Base-by-base conservation (phyloP, 2,113 vertebrate genomes). In the Brevimyrus niger region DNA sequence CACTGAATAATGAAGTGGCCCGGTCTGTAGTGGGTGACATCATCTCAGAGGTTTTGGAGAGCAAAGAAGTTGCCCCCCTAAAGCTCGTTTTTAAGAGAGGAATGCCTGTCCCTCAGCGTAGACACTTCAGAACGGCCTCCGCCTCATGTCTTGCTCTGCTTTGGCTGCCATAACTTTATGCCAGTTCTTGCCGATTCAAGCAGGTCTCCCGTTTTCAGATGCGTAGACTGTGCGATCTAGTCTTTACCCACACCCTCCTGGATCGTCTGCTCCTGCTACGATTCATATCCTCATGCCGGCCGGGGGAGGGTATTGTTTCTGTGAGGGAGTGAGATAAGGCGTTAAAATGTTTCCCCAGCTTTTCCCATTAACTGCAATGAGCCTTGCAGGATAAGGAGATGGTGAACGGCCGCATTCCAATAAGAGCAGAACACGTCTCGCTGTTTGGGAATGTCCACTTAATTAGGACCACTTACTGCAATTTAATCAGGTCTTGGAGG, bases 201-300 rank as follows among this genome's bases (percentile, higher is more conserved):
- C 86, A 91, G 91, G 92, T 92, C 91, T 92, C 92, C 91, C 90
- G 92, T 93, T 92, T 92, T 92, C 89, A 55, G 19, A 90, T 90
- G 89, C 91, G 2, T 89, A 90, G 58, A 65, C 58, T 27, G 58
- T 65, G n/a, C 73, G 6, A 42, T 47, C 44, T 23, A 4, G 42
- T n/a, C 82, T 46, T 11, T 46, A 21, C 7, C 80, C 6, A 0
- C 80, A 42, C 35, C 76, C 76, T 27, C 35, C 76, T 9, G 35
- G 35, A 17, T 38, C 19, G 8, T 47, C 82, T 23, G 7, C 38
- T 47, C 82, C 17, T 21, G 19, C 44, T 47, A 21, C 38, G 2
- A 9, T 46, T 23, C 38, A 8, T 46, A 15, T 23, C 80, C 80
- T n/a, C 17, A 4, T n/a, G 82, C 38, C 11, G 15, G 35, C 83